Evolutionary conservation across 2,888 invertebrate genomes (phyloP), one percentile per base, ranked within the genome.

Genomic region (Tanypteryx hageni): DNA sequence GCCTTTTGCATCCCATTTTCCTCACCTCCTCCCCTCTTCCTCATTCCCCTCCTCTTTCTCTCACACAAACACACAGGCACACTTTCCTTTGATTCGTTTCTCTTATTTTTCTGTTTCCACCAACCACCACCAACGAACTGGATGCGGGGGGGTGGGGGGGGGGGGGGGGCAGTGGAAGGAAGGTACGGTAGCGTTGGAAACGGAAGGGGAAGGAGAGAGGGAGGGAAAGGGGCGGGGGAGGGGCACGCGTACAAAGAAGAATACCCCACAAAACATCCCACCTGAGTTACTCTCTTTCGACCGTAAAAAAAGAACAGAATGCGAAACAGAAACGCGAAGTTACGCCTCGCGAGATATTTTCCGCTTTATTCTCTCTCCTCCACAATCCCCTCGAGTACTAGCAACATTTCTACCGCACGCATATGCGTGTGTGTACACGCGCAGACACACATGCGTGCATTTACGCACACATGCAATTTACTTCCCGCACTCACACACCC

Each of bases 241-340:
- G 18, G 13, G 68, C 68, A 22, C 18, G 18, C 22, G 22, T 68
- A 18, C n/a, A n/a, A n/a, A 44, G 18, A 68, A 68, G 22, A 68
- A 22, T n/a, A 68, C 18, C 18, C 22, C 18, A 18, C 68, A 68
- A 68, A 68, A 68, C 68, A 68, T 68, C n/a, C 68, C 68, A 68
- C 68, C 68, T 68, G n/a, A 68, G 68, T 68, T n/a, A 68, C 68
- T 3, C 68, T 68, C 68, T 68, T 68, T 68, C 68, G 22, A n/a
- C 18, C 68, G 68, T 68, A n/a, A n/a, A 68, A 68, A 68, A 22
- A 44, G 44, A 44, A 44, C 5, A 16, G 64, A 68, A 68, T 22
- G 68, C 1, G 68, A 68, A 68, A 22, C 68, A 11, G 68, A n/a
- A 22, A 68, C 22, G 68, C 68, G 18, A 22, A n/a, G n/a, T 22